Conservation (phyloP, 2,797 vertebrate genomes). For the Cynodonichthys magdalenae region DNA sequence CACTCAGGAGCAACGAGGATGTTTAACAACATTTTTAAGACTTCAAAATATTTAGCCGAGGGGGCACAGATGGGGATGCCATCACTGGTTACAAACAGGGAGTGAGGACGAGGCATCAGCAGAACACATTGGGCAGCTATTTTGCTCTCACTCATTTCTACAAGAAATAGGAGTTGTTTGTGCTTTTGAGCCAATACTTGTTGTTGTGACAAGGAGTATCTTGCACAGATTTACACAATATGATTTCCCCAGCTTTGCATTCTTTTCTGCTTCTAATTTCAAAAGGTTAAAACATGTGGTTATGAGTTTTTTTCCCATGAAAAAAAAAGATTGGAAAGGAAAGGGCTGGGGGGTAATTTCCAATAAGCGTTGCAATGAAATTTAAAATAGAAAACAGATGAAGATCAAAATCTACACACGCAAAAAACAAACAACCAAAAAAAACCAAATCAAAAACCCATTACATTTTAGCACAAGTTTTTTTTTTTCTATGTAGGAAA, state of each 20-base stretch:
- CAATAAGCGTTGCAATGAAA: conserved; percentile 25
- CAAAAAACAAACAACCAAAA: background rate
- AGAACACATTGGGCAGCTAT: conserved; percentile 36
- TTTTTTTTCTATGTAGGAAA: background rate
- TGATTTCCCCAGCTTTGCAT: conserved; percentile 48
- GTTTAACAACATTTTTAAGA: conserved; percentile 62
- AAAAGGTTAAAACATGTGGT: conserved; percentile 50
- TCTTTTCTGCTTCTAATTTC: conserved; percentile 74
- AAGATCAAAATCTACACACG: conserved; percentile 2
- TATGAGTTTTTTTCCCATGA: conserved; percentile 22
- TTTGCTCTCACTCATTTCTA: conserved; percentile 48
- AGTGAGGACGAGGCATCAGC: conserved; percentile 37
- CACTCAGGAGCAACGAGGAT: conserved; percentile 41
- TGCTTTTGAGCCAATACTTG: conserved; percentile 45
- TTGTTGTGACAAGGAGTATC: conserved; percentile 39
- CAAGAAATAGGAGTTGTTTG: conserved; percentile 39
- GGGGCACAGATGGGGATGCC: conserved; percentile 75
- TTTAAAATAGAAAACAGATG: conserved; percentile 21
- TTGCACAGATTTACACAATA: conserved; percentile 28
- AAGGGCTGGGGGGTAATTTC: conserved; percentile 11
- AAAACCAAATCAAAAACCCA: background rate
- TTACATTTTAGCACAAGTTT: background rate
- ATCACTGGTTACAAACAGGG: conserved; percentile 60
- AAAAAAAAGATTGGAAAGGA: conserved; percentile 25
- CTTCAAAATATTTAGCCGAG: conserved; percentile 69